Conservation (phyloP, 2,113 vertebrate species). For the Ptychochromis oligacanthus region DNA sequence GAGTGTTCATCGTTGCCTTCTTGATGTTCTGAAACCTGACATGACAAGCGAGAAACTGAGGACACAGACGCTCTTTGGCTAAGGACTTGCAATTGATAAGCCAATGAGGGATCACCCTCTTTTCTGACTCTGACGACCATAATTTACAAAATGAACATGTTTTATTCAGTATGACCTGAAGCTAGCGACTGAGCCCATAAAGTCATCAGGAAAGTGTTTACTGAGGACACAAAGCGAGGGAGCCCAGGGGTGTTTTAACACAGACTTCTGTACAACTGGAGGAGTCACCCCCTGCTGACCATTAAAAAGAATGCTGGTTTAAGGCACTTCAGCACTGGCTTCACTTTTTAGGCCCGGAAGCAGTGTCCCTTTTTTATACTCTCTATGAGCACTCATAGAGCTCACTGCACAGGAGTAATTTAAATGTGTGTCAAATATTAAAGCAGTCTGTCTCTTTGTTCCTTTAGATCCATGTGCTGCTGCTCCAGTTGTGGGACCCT, state of each 20-base stretch:
- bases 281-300: background rate
- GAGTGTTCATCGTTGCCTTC: background rate
- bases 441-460: background rate
- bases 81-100: too few relatives aligned
- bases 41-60: background rate
- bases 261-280: background rate
- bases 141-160: background rate
- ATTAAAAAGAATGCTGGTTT: background rate
- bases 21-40: background rate
- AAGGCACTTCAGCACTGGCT: too few relatives aligned
- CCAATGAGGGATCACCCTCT: background rate
- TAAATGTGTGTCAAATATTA: background rate
- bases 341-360: too few relatives aligned
- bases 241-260: background rate
- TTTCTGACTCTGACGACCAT: background rate
- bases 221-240: background rate
- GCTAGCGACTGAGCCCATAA: background rate
- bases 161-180: background rate
- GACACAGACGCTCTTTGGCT: too few relatives aligned
- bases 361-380: background rate
- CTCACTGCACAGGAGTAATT: background rate
- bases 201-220: background rate
- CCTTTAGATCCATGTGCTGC: constrained; percentile 69
- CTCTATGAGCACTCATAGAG: background rate
- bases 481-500: constrained; percentile 76